Conservation (phyloP, 1,140 invertebrate genomes). For the Manduca sexta region DNA sequence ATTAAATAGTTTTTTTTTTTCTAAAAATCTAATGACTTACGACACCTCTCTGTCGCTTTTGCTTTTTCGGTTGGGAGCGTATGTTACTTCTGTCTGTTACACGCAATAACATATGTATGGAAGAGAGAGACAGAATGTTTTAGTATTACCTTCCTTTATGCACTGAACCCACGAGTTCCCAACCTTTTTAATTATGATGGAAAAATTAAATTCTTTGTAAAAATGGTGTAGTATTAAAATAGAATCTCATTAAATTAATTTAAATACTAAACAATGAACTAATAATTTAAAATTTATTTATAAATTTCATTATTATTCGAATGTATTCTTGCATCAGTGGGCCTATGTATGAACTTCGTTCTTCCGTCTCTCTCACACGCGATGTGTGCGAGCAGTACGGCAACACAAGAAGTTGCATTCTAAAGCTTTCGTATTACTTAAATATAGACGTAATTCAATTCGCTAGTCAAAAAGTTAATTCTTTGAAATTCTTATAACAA, state of each 20-base stretch:
- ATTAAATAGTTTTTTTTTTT: no score
- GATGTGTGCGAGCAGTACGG: constrained; percentile 11
- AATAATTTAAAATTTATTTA: not conserved
- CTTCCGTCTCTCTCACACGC: constrained; percentile 14
- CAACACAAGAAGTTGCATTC: constrained; percentile 18
- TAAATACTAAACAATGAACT: not conserved
- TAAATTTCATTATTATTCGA: not conserved
- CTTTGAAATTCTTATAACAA: constrained; percentile 39
- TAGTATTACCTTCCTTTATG: not conserved
- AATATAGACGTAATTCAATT: constrained; percentile 50
- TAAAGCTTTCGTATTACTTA: constrained; percentile 57
- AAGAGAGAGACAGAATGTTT: no score
- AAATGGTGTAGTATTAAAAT: constrained; percentile 12
- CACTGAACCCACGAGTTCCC: not conserved
- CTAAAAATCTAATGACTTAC: not conserved
- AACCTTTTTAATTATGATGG: constrained; percentile 4
- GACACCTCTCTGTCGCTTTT: no score
- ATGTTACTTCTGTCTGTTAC: no score
- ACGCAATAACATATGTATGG: no score
- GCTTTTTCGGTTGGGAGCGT: no score
- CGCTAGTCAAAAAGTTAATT: constrained; percentile 60
- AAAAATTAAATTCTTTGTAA: no score
- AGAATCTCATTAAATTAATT: constrained; percentile 16
- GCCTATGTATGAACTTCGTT: constrained; percentile 1
- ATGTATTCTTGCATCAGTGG: constrained; percentile 8